These are phyloP conservation scores for Alethe castanea DNA, from an alignment of 2,113 vertebrate species.

Conservation along the genomic window DNA sequence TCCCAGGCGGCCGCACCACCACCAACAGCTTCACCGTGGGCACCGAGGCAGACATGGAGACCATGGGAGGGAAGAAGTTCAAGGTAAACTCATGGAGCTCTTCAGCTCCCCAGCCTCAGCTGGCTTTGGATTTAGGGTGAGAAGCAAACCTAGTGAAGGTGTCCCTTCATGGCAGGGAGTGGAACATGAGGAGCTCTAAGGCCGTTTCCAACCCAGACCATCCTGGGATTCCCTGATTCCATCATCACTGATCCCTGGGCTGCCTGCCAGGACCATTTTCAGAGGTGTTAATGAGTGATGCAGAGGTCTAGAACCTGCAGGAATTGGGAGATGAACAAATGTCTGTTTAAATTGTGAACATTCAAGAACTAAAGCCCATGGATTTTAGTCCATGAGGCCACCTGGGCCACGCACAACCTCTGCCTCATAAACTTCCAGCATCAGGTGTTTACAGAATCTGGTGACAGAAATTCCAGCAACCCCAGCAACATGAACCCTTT, in stretches of 20 bases:
- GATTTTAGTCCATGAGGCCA: neutral
- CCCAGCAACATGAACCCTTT: neutral
- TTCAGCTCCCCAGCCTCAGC: neutral
- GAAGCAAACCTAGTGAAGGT: neutral
- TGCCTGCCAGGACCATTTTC: neutral
- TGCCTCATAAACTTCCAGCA: neutral
- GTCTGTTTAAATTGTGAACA: neutral
- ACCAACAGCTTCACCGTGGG: slow-evolving; percentile 85
- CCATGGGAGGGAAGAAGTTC: slow-evolving; percentile 90
- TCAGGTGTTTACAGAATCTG: neutral
- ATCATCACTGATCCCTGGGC: neutral
- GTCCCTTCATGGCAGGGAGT: neutral
- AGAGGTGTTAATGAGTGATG: neutral
- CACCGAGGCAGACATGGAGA: slow-evolving; percentile 87
- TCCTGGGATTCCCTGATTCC: neutral
- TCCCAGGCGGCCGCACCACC: slow-evolving; percentile 75
- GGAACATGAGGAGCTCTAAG: neutral
- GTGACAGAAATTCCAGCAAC: neutral
- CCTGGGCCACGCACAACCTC: neutral
- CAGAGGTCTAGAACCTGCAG: neutral
- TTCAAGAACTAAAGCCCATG: neutral
- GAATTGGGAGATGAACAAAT: neutral
- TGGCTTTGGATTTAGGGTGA: neutral
- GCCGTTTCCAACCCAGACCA: neutral
- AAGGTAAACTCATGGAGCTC: slow-evolving; percentile 78